phyloP scores from a whole-genome alignment of 1,140 invertebrate species.

The Aphaenogaster rudis region DNA sequence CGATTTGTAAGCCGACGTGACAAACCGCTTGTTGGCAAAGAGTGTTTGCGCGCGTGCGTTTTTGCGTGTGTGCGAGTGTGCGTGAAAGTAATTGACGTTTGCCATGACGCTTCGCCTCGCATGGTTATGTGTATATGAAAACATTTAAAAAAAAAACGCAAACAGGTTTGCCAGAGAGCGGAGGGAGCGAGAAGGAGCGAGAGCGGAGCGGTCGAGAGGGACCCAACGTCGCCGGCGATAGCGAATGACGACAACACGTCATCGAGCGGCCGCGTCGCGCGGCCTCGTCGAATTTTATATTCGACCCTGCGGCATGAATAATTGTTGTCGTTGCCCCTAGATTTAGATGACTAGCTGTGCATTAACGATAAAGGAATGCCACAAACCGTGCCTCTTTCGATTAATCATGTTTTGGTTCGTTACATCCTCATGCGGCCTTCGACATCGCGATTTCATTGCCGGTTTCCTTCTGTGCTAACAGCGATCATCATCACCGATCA shows the following conservation, averaged over 20 bases:
- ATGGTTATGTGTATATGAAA: slow-evolving; percentile 86
- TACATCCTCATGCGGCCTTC: slow-evolving; percentile 72
- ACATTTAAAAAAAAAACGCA: slow-evolving; percentile 73
- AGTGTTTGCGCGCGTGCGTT: slow-evolving; percentile 78
- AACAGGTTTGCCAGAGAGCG: slow-evolving; percentile 63
- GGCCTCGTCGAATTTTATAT: slow-evolving; percentile 75
- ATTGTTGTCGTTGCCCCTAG: slow-evolving; percentile 86
- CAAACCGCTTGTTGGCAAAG: slow-evolving; percentile 77
- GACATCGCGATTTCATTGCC: slow-evolving; percentile 50
- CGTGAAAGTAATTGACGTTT: slow-evolving; percentile 83
- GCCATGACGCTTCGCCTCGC: slow-evolving; percentile 87
- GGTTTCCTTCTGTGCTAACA: slow-evolving; percentile 59
- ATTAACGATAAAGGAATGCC: slow-evolving; percentile 87
- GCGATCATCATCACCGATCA: slow-evolving; percentile 16
- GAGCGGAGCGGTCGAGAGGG: slow-evolving; percentile 11
- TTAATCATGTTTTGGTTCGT: slow-evolving; percentile 77
- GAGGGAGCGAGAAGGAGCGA: not conserved
- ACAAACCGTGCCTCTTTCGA: slow-evolving; percentile 83
- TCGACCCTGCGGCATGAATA: slow-evolving; percentile 86
- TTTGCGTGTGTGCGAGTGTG: slow-evolving; percentile 81
- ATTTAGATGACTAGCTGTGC: slow-evolving; percentile 86
- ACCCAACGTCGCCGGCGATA: not conserved
- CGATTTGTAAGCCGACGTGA: slow-evolving; percentile 65
- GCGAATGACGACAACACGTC: slow-evolving; percentile 41
- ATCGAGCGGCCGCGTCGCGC: slow-evolving; percentile 22